Conservation (phyloP, 2,797 vertebrate species). For the Oophaga sylvatica region DNA sequence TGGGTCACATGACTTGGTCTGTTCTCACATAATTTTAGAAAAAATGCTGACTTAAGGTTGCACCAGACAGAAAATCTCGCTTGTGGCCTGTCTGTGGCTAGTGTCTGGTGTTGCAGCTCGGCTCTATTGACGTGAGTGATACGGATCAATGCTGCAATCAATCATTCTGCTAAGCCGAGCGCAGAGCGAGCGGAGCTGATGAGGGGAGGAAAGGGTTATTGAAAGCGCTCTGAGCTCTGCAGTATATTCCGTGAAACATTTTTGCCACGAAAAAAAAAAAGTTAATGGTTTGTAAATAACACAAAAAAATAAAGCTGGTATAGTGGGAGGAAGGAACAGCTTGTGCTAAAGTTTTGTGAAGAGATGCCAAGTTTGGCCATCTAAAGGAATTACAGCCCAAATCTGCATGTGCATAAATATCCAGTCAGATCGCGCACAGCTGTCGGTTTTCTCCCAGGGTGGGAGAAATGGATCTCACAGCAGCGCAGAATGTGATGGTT, state of each 20-base stretch:
- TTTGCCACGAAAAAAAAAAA: not conserved
- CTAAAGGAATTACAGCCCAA: conserved; percentile 3
- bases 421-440: conserved; percentile 16
- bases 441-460: not conserved
- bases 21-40: not conserved
- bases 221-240: too few species aligned
- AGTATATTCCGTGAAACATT: conserved; percentile 5
- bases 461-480: not conserved
- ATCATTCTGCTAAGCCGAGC: too few species aligned
- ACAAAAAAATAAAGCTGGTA: conserved; percentile 20
- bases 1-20: not conserved
- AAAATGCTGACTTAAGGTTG: not conserved
- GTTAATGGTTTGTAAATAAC: conserved; percentile 29
- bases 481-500: not conserved
- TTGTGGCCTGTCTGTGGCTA: not conserved
- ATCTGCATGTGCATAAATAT: conserved; percentile 6
- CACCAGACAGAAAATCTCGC: not conserved
- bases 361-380: conserved; percentile 40
- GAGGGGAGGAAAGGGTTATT: not conserved
- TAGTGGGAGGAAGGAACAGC: conserved; percentile 24
- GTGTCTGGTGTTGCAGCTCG: not conserved
- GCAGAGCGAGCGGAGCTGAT: not conserved
- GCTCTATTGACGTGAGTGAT: not conserved
- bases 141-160: not conserved
- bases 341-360: conserved; percentile 22